Percentiles rank a stretch among this genome's conserved stretches.
Evolutionary conservation across 2,888 invertebrate genomes (phyloP).

Genomic region (Synanthedon andrenaeformis): DNA sequence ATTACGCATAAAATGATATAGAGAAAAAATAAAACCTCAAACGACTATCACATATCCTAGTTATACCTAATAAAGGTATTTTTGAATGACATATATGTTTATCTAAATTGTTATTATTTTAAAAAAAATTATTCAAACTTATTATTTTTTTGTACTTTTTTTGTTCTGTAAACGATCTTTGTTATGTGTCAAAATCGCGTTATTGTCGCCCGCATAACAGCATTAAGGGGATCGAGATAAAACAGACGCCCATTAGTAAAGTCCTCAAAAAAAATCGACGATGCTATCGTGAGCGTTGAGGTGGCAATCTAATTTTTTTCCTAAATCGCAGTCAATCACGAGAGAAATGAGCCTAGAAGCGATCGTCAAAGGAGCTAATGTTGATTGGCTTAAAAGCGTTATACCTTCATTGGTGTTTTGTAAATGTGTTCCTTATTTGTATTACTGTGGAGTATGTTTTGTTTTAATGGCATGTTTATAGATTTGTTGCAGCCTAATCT

Average conservation of each 20-base stretch:
- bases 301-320: conserved; percentile 65
- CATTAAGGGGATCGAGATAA: conserved; percentile 64
- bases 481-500: conserved; percentile 17
- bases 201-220: conserved; percentile 65
- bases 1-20: too few species aligned
- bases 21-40: too few species aligned
- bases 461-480: neutral
- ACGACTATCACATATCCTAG: too few species aligned
- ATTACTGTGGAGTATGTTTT: conserved; percentile 14
- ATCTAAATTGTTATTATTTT: too few species aligned
- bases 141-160: too few species aligned
- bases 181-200: conserved; percentile 63
- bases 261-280: conserved; percentile 45
- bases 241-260: conserved; percentile 64
- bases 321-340: conserved; percentile 57
- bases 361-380: conserved; percentile 56
- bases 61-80: too few species aligned
- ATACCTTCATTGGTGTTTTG: conserved; percentile 2
- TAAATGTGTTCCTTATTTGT: conserved; percentile 16
- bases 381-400: conserved; percentile 49
- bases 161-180: conserved; percentile 19
- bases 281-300: conserved; percentile 52
- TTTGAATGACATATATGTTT: too few species aligned
- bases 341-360: conserved; percentile 59
- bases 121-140: too few species aligned